These are phyloP conservation scores for Galaxias olidus DNA, from an alignment of 2,797 vertebrate genomes.

Conservation along the genomic window DNA sequence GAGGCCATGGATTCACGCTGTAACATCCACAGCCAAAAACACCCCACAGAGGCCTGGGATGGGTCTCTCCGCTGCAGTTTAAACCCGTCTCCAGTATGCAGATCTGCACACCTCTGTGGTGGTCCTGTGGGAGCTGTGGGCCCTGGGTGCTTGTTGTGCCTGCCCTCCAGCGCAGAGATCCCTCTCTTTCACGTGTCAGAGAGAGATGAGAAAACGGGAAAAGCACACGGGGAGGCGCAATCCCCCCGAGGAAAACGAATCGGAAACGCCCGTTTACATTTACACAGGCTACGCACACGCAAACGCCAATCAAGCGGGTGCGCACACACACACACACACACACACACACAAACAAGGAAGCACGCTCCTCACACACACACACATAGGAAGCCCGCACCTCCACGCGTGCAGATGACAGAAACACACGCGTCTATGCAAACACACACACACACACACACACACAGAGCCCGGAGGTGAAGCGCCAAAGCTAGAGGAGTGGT, in stretches of 20 bases:
- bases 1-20: too few relatives aligned
- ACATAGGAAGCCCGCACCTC: constrained; percentile 21
- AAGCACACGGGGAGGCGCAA: not conserved
- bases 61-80: too few relatives aligned
- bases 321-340: not conserved
- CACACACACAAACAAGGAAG: not conserved
- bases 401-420: constrained; percentile 19
- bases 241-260: too few relatives aligned
- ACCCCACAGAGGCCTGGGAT: too few relatives aligned
- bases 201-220: not conserved
- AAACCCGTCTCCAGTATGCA: too few relatives aligned
- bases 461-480: not conserved
- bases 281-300: constrained; percentile 9
- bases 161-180: too few relatives aligned
- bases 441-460: not conserved
- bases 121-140: too few relatives aligned
- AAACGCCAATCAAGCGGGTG: constrained; percentile 43
- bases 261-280: too few relatives aligned
- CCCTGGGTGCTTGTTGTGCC: too few relatives aligned
- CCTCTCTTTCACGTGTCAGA: too few relatives aligned
- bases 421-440: not conserved
- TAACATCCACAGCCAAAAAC: too few relatives aligned
- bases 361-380: not conserved
- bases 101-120: too few relatives aligned
- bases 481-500: constrained; percentile 27